These are phyloP conservation scores for Phymastichus coffea DNA, from an alignment of 1,140 invertebrate genomes.

Conservation along the genomic window DNA sequence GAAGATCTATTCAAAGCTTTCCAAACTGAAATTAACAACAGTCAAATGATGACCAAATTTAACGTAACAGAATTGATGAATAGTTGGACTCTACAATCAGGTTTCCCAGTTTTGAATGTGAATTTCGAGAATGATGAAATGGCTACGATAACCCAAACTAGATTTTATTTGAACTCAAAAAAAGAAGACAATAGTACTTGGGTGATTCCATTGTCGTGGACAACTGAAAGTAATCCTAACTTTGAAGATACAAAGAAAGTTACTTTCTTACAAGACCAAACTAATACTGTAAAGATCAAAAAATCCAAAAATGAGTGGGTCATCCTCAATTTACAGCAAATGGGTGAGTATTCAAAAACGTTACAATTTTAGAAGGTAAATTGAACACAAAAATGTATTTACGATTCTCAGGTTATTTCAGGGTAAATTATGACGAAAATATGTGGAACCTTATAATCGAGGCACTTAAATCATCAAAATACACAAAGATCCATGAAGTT, in stretches of 20 bases:
- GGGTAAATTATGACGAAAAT: conserved; percentile 70
- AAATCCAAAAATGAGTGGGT: conserved; percentile 47
- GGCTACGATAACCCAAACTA: conserved; percentile 54
- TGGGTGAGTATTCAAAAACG: conserved; percentile 40
- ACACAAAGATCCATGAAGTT: conserved; percentile 60
- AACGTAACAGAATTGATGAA: conserved; percentile 65
- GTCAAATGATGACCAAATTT: conserved; percentile 35
- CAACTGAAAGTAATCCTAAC: conserved; percentile 45
- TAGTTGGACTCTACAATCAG: conserved; percentile 79
- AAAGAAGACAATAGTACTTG: conserved; percentile 40
- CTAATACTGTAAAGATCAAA: conserved; percentile 21
- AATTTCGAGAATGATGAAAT: conserved; percentile 48
- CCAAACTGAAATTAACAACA: conserved; percentile 52
- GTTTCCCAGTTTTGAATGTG: conserved; percentile 76
- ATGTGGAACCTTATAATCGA: conserved; percentile 68
- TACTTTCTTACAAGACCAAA: conserved; percentile 31
- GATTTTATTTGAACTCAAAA: conserved; percentile 50
- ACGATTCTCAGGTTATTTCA: conserved; percentile 36
- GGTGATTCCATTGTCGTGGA: conserved; percentile 62
- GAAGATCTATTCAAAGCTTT: conserved; percentile 68
- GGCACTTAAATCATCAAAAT: conserved; percentile 56
- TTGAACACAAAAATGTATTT: not conserved
- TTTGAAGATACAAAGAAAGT: conserved; percentile 44
- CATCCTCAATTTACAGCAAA: conserved; percentile 57
- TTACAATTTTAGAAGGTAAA: not conserved